Percentiles rank a stretch among this genome's conserved stretches.
Conservation (phyloP, 2,113 vertebrate species). For the Sterrhoptilus dennistouni region DNA sequence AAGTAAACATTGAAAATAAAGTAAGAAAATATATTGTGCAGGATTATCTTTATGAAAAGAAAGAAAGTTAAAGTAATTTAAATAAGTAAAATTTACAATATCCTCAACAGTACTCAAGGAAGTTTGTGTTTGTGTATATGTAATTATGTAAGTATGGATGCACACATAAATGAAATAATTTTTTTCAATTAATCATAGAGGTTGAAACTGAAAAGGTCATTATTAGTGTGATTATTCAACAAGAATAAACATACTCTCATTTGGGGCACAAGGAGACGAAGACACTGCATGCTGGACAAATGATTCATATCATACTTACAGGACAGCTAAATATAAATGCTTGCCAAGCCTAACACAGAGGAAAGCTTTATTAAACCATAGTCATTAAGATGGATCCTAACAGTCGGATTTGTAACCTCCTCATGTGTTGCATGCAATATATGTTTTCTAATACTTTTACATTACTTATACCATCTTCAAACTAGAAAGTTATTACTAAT, state of each 20-base stretch:
- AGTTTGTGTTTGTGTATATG: neutral
- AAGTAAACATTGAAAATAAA: neutral
- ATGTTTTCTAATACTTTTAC: neutral
- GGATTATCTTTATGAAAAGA: neutral
- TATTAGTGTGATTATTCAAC: accelerated
- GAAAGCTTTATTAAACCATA: neutral
- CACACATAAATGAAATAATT: neutral
- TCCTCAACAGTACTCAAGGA: neutral
- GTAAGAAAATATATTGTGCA: neutral
- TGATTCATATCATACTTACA: accelerated
- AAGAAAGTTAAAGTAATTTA: neutral
- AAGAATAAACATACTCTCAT: neutral
- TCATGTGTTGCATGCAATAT: neutral
- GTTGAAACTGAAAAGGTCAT: neutral
- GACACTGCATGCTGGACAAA: neutral
- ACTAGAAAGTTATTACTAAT: neutral
- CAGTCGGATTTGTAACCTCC: neutral
- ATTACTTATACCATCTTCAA: neutral
- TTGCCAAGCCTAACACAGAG: neutral
- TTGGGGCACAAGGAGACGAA: neutral
- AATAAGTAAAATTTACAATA: neutral
- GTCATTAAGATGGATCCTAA: neutral
- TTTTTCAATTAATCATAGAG: neutral
- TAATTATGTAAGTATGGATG: neutral
- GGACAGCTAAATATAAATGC: neutral